A percentile compares a stretch with the other conserved stretches of the same genome.
These are phyloP conservation scores for Lymantria dispar DNA, from an alignment of 2,888 invertebrate genomes.

Conservation along the genomic window DNA sequence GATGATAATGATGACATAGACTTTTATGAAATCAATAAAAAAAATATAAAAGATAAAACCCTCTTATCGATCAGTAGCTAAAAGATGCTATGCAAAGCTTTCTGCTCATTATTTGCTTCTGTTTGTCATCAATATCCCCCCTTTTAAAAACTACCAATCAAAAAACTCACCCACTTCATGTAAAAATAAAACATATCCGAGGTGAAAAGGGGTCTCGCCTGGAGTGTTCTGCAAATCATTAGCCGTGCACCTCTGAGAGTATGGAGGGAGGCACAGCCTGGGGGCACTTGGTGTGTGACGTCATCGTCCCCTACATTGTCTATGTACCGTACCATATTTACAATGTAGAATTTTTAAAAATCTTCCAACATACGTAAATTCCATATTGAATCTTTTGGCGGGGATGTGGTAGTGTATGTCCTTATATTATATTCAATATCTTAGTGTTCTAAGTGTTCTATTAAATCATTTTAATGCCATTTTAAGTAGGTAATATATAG, in stretches of 20 bases:
- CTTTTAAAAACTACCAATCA: neutral
- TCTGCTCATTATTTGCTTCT: neutral
- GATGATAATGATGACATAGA: too few relatives aligned
- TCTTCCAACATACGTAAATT: too few relatives aligned
- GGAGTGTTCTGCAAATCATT: constrained; percentile 47
- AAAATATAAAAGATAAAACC: too few relatives aligned
- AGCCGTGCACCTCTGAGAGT: constrained; percentile 33
- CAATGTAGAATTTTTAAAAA: neutral
- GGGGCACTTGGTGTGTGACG: constrained; percentile 22
- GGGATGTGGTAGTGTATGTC: too few relatives aligned
- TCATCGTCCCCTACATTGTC: constrained; percentile 15
- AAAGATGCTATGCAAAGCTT: too few relatives aligned
- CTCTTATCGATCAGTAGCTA: too few relatives aligned
- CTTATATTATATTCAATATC: too few relatives aligned
- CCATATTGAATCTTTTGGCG: too few relatives aligned
- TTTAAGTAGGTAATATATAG: too few relatives aligned
- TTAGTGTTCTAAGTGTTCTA: too few relatives aligned
- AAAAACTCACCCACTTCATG: neutral
- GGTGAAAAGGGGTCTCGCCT: constrained; percentile 8
- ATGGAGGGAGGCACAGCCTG: constrained; percentile 31
- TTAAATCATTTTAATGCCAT: too few relatives aligned
- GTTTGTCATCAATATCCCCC: neutral
- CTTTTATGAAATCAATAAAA: too few relatives aligned
- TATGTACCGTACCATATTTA: constrained; percentile 5
- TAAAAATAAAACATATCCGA: constrained; percentile 19